These are phyloP conservation scores for Plecturocebus donacophilus DNA, from an alignment of 2,113 vertebrate genomes.

Conservation along the genomic window DNA sequence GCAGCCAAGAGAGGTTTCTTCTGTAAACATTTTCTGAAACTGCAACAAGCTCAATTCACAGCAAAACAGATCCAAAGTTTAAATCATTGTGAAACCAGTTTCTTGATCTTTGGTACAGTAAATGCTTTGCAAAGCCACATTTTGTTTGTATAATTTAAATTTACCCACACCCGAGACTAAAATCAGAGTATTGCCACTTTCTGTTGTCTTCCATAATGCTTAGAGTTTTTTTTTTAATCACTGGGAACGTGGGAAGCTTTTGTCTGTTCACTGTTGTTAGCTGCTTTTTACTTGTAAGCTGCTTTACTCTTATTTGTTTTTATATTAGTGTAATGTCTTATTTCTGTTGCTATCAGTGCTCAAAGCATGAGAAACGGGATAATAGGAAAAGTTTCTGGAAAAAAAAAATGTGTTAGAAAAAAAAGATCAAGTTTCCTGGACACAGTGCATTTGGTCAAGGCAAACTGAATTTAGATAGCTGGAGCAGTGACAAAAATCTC, in stretches of 20 bases:
- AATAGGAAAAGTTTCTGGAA: not conserved
- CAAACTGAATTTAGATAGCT: not conserved
- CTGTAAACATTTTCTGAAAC: not conserved
- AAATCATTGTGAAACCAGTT: not conserved
- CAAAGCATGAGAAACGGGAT: not conserved
- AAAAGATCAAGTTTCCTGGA: not conserved
- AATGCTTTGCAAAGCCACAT: not conserved
- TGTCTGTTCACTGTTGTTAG: not conserved
- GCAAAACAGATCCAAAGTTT: not conserved
- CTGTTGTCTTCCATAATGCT: not conserved
- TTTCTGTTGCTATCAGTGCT: not conserved
- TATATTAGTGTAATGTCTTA: not conserved
- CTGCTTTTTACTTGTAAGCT: not conserved
- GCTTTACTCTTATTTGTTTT: not conserved
- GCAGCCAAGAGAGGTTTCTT: not conserved
- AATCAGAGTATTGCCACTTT: not conserved
- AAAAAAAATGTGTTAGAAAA: not conserved
- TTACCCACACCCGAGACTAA: not conserved
- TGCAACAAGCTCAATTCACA: not conserved
- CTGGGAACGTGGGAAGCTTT: not conserved
- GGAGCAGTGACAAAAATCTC: not conserved
- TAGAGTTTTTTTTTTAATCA: not conserved
- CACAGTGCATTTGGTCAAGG: not conserved
- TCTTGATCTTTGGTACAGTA: not conserved
- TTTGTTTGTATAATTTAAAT: conserved; percentile 25